phyloP scores from a whole-genome alignment of 2,113 vertebrate genomes.

The Merops nubicus region DNA sequence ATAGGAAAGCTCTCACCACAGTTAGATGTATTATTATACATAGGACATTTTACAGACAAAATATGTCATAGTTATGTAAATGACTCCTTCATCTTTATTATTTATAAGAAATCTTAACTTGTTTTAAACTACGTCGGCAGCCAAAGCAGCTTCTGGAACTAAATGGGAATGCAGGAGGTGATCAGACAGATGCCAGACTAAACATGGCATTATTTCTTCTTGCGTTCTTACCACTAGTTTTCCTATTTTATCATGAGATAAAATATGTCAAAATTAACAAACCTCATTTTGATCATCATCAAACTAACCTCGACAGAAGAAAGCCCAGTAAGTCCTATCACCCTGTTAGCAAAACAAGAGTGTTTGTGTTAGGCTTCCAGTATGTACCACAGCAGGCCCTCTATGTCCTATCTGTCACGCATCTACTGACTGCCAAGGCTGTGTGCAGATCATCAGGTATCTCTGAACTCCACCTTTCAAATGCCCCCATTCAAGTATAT shows the following conservation, averaged over 20 bases:
- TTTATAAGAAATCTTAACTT: background rate
- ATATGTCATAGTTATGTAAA: fast-evolving
- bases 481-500: background rate
- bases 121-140: background rate
- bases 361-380: background rate
- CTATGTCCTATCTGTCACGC: fast-evolving
- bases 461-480: background rate
- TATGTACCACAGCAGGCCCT: fast-evolving
- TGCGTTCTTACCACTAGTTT: background rate
- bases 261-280: background rate
- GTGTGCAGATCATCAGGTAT: fast-evolving
- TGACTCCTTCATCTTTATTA: background rate
- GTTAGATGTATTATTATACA: background rate
- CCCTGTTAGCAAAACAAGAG: background rate
- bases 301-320: background rate
- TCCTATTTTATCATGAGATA: background rate
- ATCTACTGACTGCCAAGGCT: background rate
- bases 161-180: background rate
- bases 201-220: fast-evolving
- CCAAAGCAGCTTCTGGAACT: background rate
- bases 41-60: background rate
- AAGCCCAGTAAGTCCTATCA: background rate
- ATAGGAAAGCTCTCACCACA: background rate
- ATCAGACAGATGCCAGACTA: background rate
- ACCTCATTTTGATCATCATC: background rate